phyloP scores from a whole-genome alignment of 2,797 vertebrate species.

The Macroramphosus scolopax region DNA sequence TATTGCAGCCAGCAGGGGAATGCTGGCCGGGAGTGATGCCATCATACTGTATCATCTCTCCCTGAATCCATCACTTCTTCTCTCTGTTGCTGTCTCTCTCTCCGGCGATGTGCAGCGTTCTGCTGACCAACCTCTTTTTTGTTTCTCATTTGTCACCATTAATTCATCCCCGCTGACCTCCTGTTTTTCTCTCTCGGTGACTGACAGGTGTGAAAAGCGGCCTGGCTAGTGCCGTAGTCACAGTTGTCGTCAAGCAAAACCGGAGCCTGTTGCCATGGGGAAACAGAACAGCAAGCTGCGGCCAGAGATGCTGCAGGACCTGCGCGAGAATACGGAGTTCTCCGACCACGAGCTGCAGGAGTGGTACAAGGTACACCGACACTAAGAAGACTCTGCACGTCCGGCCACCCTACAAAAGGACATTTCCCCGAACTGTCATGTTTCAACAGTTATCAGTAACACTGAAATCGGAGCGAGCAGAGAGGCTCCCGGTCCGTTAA shows the following conservation, averaged over 20 bases:
- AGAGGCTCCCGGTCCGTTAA: slow-evolving; percentile 31
- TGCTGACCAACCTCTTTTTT: slow-evolving; percentile 10
- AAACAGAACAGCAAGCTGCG: slow-evolving; percentile 87
- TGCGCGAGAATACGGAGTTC: slow-evolving; percentile 85
- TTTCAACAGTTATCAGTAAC: no score
- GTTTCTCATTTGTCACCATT: slow-evolving; percentile 15
- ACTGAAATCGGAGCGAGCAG: no score
- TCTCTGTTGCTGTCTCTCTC: neutral
- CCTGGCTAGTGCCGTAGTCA: slow-evolving; percentile 50
- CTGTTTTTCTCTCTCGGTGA: slow-evolving; percentile 37
- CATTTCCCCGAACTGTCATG: no score
- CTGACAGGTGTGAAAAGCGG: slow-evolving; percentile 72
- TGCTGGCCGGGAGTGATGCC: neutral
- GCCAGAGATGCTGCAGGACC: slow-evolving; percentile 84
- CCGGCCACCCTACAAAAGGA: no score
- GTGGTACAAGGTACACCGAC: slow-evolving; percentile 84
- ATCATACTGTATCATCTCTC: no score
- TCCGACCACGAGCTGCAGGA: slow-evolving; percentile 85
- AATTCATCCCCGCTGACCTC: slow-evolving; percentile 37
- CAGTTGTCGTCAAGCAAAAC: slow-evolving; percentile 55
- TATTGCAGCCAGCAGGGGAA: neutral
- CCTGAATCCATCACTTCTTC: no score
- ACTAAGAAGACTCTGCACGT: neutral
- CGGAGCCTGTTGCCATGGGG: slow-evolving; percentile 76
- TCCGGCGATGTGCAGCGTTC: neutral